A percentile compares a stretch with the other conserved stretches of the same genome.
phyloP scores from a whole-genome alignment of 2,797 vertebrate species.

The Coregonus ussuriensis region DNA sequence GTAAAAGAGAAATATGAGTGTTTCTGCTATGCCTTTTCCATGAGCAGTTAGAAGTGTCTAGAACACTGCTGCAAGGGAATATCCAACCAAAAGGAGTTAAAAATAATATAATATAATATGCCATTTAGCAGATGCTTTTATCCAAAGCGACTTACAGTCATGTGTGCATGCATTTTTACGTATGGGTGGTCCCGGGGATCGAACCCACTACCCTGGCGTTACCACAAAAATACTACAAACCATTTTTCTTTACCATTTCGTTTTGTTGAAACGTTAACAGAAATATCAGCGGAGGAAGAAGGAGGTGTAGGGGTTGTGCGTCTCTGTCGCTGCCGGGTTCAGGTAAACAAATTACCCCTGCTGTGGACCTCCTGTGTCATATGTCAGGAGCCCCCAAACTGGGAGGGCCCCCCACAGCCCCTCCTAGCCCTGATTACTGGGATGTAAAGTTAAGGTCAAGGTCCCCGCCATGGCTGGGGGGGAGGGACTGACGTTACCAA shows the following conservation, averaged over 20 bases:
- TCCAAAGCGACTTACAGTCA: no score
- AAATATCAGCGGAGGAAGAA: constrained; percentile 48
- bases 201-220: no score
- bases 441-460: constrained; percentile 77
- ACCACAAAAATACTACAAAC: no score
- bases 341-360: constrained; percentile 75
- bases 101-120: no score
- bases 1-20: neutral
- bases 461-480: constrained; percentile 54
- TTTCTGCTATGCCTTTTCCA: neutral
- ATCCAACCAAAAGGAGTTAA: neutral
- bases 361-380: constrained; percentile 61
- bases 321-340: constrained; percentile 64
- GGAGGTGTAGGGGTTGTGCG: constrained; percentile 40
- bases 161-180: no score
- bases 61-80: neutral
- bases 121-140: no score
- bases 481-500: constrained; percentile 22
- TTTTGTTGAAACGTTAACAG: constrained; percentile 48
- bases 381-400: constrained; percentile 61
- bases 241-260: no score
- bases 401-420: constrained; percentile 39
- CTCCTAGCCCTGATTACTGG: constrained; percentile 60
- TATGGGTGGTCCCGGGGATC: no score
- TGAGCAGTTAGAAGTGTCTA: neutral